Evolutionary conservation across 2,797 vertebrate genomes (phyloP).

Genomic region (Enteromius anoplus): DNA sequence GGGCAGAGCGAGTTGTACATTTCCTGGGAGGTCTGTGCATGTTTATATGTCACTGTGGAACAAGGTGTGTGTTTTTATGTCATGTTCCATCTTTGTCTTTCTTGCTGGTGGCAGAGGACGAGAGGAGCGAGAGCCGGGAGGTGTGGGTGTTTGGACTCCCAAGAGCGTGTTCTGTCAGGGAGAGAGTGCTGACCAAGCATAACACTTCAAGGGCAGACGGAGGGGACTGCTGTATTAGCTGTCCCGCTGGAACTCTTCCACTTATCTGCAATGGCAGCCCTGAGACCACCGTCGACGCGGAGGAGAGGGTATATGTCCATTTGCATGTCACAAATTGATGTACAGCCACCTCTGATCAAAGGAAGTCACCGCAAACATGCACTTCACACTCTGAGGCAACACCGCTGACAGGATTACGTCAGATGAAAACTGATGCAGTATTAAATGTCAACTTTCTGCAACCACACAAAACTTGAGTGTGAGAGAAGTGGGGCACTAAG

Average conservation of each 20-base stretch:
- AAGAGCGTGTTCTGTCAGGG: slow-evolving; percentile 34
- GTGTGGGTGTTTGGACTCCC: slow-evolving; percentile 47
- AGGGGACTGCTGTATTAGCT: slow-evolving; percentile 33
- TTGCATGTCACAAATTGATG: slow-evolving; percentile 25
- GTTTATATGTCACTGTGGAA: neutral
- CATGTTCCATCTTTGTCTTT: slow-evolving; percentile 35
- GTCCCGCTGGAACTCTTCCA: slow-evolving; percentile 40
- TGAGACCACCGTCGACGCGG: neutral
- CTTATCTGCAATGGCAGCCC: slow-evolving; percentile 39
- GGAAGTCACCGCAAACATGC: slow-evolving; percentile 26
- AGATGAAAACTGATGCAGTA: slow-evolving; percentile 11
- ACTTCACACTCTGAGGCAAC: slow-evolving; percentile 24
- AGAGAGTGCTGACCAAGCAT: slow-evolving; percentile 56
- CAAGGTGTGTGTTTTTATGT: slow-evolving; percentile 32
- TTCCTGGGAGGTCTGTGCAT: neutral
- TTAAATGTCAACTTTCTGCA: slow-evolving; percentile 21
- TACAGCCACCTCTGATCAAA: slow-evolving; percentile 31
- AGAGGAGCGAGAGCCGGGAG: slow-evolving; percentile 14
- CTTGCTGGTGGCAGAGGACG: slow-evolving; percentile 26
- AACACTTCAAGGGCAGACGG: slow-evolving; percentile 49
- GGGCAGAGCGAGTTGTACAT: neutral
- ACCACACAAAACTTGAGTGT: neutral
- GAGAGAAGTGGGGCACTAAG: slow-evolving; percentile 12
- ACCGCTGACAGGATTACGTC: slow-evolving; percentile 12
- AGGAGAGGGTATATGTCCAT: slow-evolving; percentile 1